A percentile compares a stretch with the other conserved stretches of the same genome.
phyloP scores from a whole-genome alignment of 2,797 vertebrate species.

The Tragopan temminckii region DNA sequence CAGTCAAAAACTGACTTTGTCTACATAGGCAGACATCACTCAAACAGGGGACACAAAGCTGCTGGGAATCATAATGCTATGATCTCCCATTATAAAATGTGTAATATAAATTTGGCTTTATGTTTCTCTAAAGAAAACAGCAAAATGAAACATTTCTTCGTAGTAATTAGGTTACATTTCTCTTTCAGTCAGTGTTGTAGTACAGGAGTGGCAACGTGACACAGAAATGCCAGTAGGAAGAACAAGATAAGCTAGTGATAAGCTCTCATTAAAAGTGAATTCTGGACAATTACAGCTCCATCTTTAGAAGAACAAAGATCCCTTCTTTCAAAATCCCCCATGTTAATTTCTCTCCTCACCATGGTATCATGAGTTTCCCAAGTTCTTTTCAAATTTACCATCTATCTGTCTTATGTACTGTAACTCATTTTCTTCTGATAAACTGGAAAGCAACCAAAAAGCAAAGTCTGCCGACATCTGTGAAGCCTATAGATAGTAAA shows the following conservation, averaged over 20 bases:
- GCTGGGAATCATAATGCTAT: slow-evolving; percentile 17
- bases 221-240: slow-evolving; percentile 32
- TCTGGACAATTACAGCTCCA: background rate
- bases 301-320: background rate
- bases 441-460: slow-evolving; percentile 18
- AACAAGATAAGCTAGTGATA: background rate
- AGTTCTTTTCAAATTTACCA: background rate
- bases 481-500: background rate
- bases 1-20: slow-evolving; percentile 28
- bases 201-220: background rate
- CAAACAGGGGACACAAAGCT: slow-evolving; percentile 33
- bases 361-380: background rate
- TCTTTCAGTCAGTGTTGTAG: background rate
- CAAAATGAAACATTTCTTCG: slow-evolving; percentile 21
- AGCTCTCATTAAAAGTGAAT: slow-evolving; percentile 31
- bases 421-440: background rate
- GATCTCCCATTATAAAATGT: slow-evolving; percentile 12
- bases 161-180: slow-evolving; percentile 36
- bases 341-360: background rate
- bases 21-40: slow-evolving; percentile 59
- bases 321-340: background rate
- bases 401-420: background rate
- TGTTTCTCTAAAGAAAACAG: background rate
- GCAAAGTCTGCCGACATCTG: background rate
- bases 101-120: slow-evolving; percentile 15